Evolutionary conservation across 37 sponge, comb jelly and placozoan species (phyloP).

Genomic region (Axinella damicornis): DNA sequence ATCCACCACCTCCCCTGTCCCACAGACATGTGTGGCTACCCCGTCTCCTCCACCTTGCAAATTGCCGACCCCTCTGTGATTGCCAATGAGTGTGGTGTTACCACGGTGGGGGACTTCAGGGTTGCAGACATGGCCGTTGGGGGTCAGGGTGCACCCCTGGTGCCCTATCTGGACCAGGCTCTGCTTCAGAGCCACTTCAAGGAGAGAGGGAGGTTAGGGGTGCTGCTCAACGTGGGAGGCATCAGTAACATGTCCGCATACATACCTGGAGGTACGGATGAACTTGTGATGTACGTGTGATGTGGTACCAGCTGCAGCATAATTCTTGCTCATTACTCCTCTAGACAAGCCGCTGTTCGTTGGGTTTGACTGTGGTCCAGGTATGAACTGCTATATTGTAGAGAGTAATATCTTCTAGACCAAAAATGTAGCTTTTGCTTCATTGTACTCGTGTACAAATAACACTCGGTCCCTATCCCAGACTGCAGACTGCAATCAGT

Average conservation of each 20-base stretch:
- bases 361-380: conserved; percentile 88
- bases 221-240: conserved; percentile 78
- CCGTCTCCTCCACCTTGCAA: conserved; percentile 61
- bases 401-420: too few relatives aligned
- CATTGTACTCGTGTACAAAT: too few relatives aligned
- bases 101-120: conserved; percentile 84
- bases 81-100: conserved; percentile 66
- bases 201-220: conserved; percentile 42
- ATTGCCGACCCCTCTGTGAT: conserved; percentile 76
- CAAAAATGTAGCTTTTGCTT: too few relatives aligned
- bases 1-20: conserved; percentile 59
- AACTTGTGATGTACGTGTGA: too few relatives aligned
- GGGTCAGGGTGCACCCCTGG: conserved; percentile 82
- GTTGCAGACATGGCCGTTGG: conserved; percentile 76
- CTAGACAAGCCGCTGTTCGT: neutral
- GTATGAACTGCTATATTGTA: too few relatives aligned
- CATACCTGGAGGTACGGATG: neutral
- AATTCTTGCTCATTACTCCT: neutral
- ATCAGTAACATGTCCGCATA: conserved; percentile 71
- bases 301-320: neutral
- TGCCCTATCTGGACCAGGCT: conserved; percentile 69
- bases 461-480: too few relatives aligned
- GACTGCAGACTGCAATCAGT: too few relatives aligned
- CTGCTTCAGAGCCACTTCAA: conserved; percentile 33
- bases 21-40: conserved; percentile 35